Conservation (phyloP, 2,797 vertebrate species). For the Falco biarmicus region DNA sequence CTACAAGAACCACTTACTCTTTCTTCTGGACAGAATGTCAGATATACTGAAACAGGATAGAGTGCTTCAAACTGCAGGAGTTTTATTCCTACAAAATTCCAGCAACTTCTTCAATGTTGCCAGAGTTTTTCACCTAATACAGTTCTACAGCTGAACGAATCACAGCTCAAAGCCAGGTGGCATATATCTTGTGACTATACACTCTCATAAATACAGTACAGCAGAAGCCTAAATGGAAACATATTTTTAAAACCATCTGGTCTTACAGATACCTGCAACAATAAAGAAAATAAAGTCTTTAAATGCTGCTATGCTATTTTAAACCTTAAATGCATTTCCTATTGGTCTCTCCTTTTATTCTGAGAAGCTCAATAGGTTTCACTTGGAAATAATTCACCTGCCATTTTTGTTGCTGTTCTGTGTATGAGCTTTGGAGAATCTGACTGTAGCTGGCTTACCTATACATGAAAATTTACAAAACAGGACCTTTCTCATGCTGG, state of each 20-base stretch:
- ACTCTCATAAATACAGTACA: constrained; percentile 36
- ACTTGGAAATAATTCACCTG: neutral
- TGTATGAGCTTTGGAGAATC: neutral
- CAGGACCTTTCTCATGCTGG: neutral
- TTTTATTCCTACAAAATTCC: neutral
- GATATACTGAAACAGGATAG: neutral
- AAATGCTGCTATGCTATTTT: neutral
- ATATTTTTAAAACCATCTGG: constrained; percentile 59
- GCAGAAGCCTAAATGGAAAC: constrained; percentile 49
- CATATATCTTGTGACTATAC: constrained; percentile 47
- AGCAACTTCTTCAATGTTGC: neutral
- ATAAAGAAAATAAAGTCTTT: constrained; percentile 42
- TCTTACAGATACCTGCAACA: constrained; percentile 56
- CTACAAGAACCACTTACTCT: neutral
- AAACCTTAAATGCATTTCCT: neutral
- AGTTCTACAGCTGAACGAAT: constrained; percentile 13
- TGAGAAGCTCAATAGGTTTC: neutral
- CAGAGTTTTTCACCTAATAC: constrained; percentile 10
- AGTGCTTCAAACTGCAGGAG: neutral
- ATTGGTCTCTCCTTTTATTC: neutral
- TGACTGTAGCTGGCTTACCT: neutral
- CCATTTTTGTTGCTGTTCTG: neutral
- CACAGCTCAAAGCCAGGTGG: constrained; percentile 27
- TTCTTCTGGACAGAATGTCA: neutral
- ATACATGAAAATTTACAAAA: constrained; percentile 18